phyloP scores from a whole-genome alignment of 2,888 invertebrate genomes.

The Alsophila aescularia region DNA sequence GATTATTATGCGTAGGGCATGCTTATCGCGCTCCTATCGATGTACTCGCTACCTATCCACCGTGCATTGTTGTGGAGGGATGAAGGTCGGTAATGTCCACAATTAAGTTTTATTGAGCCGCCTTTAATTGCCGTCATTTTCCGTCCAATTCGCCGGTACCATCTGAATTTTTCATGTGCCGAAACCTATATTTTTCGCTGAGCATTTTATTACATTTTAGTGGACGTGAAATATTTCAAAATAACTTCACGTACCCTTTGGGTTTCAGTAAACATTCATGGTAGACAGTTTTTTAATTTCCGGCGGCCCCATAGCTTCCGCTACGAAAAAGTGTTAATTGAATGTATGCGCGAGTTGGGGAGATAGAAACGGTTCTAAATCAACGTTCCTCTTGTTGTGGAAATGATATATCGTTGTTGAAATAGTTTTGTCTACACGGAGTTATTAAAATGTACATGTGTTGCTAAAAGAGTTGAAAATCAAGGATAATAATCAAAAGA shows the following conservation, averaged over 20 bases:
- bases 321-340: slow-evolving; percentile 78
- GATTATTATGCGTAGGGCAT: slow-evolving; percentile 44
- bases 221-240: slow-evolving; percentile 27
- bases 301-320: slow-evolving; percentile 69
- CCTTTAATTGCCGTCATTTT: slow-evolving; percentile 34
- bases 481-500: background rate
- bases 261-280: slow-evolving; percentile 49
- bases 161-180: slow-evolving; percentile 20
- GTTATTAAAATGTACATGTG: background rate
- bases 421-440: slow-evolving; percentile 12
- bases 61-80: slow-evolving; percentile 39
- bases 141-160: slow-evolving; percentile 22
- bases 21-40: slow-evolving; percentile 39
- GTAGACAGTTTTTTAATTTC: slow-evolving; percentile 80
- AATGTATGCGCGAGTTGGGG: slow-evolving; percentile 59
- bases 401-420: slow-evolving; percentile 9
- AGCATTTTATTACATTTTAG: slow-evolving; percentile 18
- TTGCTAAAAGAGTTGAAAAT: background rate
- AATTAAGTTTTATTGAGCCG: slow-evolving; percentile 41
- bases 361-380: slow-evolving; percentile 31
- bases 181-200: slow-evolving; percentile 6
- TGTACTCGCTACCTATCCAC: slow-evolving; percentile 25
- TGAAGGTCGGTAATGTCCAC: slow-evolving; percentile 35
- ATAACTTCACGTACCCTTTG: slow-evolving; percentile 30
- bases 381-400: slow-evolving; percentile 26